Conservation (phyloP, 2,888 invertebrate species). For the Amblyjoppa proteus region DNA sequence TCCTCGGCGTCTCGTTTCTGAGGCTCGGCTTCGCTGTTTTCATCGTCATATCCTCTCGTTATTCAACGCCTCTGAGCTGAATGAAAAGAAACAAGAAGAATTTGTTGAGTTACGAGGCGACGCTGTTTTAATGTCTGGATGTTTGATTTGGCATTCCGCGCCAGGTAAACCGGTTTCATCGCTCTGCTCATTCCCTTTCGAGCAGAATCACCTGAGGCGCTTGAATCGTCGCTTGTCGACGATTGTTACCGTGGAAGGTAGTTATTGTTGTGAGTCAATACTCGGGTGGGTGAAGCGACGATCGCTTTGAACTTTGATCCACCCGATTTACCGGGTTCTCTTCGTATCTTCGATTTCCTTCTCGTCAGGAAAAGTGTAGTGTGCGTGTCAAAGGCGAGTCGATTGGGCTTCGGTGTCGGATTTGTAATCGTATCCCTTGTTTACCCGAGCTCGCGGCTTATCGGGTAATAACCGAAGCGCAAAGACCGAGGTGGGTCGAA, state of each 20-base stretch:
- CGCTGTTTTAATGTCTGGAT: no score
- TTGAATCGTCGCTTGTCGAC: not conserved
- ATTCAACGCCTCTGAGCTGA: not conserved
- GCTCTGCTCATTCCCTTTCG: no score
- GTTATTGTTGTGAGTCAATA: not conserved
- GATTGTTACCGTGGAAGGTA: not conserved
- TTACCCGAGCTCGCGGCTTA: constrained; percentile 31
- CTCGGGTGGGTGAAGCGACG: not conserved
- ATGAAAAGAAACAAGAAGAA: no score
- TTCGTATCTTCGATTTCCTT: constrained; percentile 45
- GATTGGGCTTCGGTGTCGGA: constrained; percentile 40
- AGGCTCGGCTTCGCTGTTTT: not conserved
- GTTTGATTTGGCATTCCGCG: no score
- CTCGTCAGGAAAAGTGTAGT: constrained; percentile 40
- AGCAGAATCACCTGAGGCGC: not conserved
- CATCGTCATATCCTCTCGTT: not conserved
- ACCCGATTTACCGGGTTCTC: not conserved
- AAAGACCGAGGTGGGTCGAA: not conserved
- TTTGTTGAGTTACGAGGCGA: no score
- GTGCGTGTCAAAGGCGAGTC: constrained; percentile 30
- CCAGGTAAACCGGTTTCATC: no score
- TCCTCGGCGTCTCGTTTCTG: not conserved
- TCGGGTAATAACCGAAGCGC: not conserved
- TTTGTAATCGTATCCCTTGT: not conserved
- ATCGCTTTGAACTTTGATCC: constrained; percentile 26